phyloP scores from a whole-genome alignment of 2,113 vertebrate genomes.

The Periophthalmus modestus region DNA sequence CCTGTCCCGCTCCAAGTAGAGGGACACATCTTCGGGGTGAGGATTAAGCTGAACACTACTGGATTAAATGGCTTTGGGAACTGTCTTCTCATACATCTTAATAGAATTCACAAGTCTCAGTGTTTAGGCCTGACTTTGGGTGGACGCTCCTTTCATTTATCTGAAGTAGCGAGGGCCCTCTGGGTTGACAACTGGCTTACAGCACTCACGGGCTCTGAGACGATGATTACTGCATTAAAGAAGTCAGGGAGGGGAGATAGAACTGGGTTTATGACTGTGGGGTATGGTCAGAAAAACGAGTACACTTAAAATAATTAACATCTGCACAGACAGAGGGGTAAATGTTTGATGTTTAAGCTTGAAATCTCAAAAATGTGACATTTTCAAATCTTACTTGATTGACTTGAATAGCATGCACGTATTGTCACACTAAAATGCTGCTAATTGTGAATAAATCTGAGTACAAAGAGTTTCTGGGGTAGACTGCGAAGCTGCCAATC shows the following conservation, averaged over 20 bases:
- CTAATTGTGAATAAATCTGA: too few species aligned
- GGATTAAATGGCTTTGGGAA: conserved; percentile 72
- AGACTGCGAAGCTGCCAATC: too few species aligned
- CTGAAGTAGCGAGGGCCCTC: conserved; percentile 51
- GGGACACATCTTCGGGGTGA: conserved; percentile 61
- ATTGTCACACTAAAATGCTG: too few species aligned
- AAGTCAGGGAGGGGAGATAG: conserved; percentile 54
- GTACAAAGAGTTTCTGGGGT: too few species aligned
- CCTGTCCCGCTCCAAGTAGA: conserved; percentile 55
- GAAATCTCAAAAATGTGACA: not conserved
- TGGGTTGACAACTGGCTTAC: conserved; percentile 64
- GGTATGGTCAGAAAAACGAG: conserved; percentile 56
- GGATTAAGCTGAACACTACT: conserved; percentile 68
- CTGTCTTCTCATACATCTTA: conserved; percentile 68
- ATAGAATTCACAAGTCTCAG: conserved; percentile 65
- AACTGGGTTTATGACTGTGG: conserved; percentile 54
- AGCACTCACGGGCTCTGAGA: conserved; percentile 58
- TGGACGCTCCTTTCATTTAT: conserved; percentile 49
- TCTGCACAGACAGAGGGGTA: not conserved
- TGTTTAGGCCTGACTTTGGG: conserved; percentile 49
- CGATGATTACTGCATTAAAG: conserved; percentile 72
- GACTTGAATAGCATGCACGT: too few species aligned
- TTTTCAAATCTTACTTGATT: not conserved
- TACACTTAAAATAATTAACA: conserved; percentile 9
- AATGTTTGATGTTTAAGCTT: not conserved